These are phyloP conservation scores for Podarcis cretensis DNA, from an alignment of 2,113 vertebrate species.

Conservation along the genomic window DNA sequence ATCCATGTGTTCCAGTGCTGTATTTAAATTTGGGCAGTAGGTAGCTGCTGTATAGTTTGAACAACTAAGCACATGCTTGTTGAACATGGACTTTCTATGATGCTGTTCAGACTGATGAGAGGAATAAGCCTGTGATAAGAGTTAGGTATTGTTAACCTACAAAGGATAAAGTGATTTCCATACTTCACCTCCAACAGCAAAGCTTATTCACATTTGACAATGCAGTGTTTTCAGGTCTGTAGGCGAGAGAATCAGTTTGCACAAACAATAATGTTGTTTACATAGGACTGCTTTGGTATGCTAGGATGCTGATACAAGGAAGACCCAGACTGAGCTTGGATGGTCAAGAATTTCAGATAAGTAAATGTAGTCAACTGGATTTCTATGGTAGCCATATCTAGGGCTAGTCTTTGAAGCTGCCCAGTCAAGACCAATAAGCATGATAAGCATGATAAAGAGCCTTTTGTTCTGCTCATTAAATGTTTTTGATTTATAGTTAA, in stretches of 20 bases:
- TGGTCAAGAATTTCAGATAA: neutral
- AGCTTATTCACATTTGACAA: neutral
- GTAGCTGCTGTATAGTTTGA: neutral
- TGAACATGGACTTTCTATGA: neutral
- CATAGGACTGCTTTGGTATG: neutral
- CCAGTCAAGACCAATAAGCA: neutral
- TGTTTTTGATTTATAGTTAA: neutral
- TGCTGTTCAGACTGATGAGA: neutral
- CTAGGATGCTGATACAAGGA: neutral
- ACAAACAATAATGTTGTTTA: neutral
- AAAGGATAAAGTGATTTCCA: neutral
- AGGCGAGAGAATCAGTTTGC: neutral
- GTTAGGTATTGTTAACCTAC: neutral
- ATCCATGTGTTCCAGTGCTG: neutral
- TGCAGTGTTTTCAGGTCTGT: neutral
- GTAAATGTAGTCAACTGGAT: neutral
- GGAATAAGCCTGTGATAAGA: neutral
- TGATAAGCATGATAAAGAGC: neutral
- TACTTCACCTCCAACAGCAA: neutral
- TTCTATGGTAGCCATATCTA: neutral
- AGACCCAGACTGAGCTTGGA: neutral
- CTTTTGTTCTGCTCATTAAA: neutral
- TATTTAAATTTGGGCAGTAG: neutral
- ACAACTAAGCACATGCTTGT: neutral
- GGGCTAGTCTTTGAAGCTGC: neutral